phyloP scores from a whole-genome alignment of 2,113 vertebrate species.

The Lasiurus borealis region DNA sequence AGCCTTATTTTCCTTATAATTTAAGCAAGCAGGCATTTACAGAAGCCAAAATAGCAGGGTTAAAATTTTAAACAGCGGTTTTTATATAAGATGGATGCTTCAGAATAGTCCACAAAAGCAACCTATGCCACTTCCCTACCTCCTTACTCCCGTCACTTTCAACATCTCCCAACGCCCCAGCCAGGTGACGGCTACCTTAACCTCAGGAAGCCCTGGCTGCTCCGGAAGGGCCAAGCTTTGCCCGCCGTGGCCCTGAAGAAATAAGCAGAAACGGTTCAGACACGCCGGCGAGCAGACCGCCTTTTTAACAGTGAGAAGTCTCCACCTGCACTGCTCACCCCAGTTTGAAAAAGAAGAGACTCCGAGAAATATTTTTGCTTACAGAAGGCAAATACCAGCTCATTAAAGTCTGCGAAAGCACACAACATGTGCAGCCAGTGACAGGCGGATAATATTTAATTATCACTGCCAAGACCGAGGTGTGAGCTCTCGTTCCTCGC shows the following conservation, averaged over 20 bases:
- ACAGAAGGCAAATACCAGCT: conserved; percentile 75
- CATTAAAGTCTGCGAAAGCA: conserved; percentile 68
- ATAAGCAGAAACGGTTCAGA: not conserved
- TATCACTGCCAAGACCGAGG: conserved; percentile 63
- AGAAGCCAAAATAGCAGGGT: too few relatives aligned
- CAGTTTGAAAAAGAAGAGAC: conserved; percentile 72
- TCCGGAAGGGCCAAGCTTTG: not conserved
- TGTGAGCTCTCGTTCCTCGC: conserved; percentile 66
- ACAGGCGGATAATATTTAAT: conserved; percentile 68
- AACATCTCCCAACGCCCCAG: not conserved
- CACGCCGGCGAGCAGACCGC: not conserved
- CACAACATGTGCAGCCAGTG: conserved; percentile 57
- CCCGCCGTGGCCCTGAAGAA: not conserved
- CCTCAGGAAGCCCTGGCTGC: not conserved
- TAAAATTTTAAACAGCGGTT: too few relatives aligned
- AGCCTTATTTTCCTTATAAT: too few relatives aligned
- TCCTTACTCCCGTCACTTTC: not conserved
- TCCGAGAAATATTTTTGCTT: conserved; percentile 79
- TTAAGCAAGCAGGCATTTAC: too few relatives aligned
- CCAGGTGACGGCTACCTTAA: not conserved
- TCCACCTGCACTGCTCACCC: conserved; percentile 74
- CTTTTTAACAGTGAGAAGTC: conserved; percentile 63
- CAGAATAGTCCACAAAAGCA: not conserved
- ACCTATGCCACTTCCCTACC: not conserved
- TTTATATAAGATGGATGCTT: too few relatives aligned